Conservation (phyloP, 2,888 invertebrate genomes). For the Tetropium fuscum region DNA sequence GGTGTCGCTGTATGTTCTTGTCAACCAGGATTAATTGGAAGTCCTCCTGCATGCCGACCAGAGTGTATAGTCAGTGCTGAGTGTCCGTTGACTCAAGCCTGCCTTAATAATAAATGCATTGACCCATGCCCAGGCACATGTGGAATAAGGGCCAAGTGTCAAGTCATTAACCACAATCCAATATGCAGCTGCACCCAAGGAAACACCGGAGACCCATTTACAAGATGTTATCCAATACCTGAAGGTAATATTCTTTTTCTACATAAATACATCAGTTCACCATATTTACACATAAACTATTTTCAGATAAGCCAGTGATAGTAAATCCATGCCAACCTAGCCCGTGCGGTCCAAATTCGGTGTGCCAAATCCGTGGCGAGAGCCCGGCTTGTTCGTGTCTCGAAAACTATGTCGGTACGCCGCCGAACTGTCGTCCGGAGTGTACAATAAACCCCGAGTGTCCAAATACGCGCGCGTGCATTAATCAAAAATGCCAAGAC, state of each 20-base stretch:
- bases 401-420: constrained; percentile 72
- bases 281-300: too few species aligned
- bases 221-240: constrained; percentile 72
- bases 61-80: constrained; percentile 86
- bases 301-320: constrained; percentile 56
- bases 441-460: constrained; percentile 81
- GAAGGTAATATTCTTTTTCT: constrained; percentile 40
- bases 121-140: constrained; percentile 87
- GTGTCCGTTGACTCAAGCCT: constrained; percentile 81
- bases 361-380: constrained; percentile 64
- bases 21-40: constrained; percentile 77
- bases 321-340: constrained; percentile 76
- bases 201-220: constrained; percentile 82
- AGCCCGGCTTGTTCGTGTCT: constrained; percentile 72
- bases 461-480: constrained; percentile 74
- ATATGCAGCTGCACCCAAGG: constrained; percentile 80
- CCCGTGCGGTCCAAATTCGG: constrained; percentile 74
- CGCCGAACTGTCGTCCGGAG: constrained; percentile 78
- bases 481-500: constrained; percentile 78
- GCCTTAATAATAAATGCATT: constrained; percentile 82
- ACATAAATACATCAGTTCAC: background rate
- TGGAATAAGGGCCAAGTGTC: constrained; percentile 79
- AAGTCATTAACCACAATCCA: constrained; percentile 84
- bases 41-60: constrained; percentile 81
- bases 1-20: constrained; percentile 77